Base-by-base conservation (phyloP, 2,797 vertebrate species). In the Acanthurus lineatus region DNA sequence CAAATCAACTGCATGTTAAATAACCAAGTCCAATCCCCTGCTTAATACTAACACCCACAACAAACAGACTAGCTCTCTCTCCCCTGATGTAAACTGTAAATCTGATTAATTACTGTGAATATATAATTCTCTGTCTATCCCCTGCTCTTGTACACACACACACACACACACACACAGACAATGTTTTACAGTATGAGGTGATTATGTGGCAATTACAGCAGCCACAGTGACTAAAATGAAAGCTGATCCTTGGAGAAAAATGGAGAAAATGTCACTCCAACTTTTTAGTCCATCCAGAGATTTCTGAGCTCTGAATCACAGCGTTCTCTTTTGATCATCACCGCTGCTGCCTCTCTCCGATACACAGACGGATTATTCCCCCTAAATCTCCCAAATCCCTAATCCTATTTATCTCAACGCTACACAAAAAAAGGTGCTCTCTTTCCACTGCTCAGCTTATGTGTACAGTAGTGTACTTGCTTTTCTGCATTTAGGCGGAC, bases 341-440 rank as follows among this genome's bases (percentile, higher is more conserved):
- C 86, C 35, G 72, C 83, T 84, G 87, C 92, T 89, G 85, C 87
- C 86, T 91, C 89, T 90, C 88, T 89, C 87, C 45, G 86, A 92
- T 92, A 92, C 87, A 88, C 91, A 88, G 88, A 84, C 53, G 92
- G 93, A 94, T 93, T 94, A 94, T 92, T 93, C 83, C 79, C 51
- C 62, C 87, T 93, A 93, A 94, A 93, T 93, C 93, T 93, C 91
- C 86, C 91, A 92, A 94, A 94, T 92, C 94, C 94, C 84, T 93
- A 94, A 94, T 94, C 93, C 92, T 92, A 92, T 94, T 94, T 94
- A 93, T 94, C 91, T 90, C 90, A 82, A 90, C 87, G 68, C 89
- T 88, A 93, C 91, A 93, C 87, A 92, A 90, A 92, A 61, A 92
- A 91, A 92, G 88, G 86, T 91, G 87, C 86, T 89, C 86, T 89